Conservation (phyloP, 2,888 invertebrate species). For the Xiphydria camelus region DNA sequence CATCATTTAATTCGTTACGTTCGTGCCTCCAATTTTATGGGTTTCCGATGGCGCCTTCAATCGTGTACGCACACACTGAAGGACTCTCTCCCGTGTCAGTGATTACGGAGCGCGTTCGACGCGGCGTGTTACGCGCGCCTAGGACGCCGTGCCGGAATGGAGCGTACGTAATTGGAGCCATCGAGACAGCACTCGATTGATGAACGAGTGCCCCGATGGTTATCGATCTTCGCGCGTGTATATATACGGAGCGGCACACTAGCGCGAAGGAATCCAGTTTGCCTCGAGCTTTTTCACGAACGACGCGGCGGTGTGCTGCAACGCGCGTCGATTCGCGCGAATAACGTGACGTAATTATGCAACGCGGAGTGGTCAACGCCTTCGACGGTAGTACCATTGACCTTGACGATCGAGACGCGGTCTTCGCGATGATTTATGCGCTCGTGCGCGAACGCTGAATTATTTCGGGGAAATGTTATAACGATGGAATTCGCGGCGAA, state of each 20-base stretch:
- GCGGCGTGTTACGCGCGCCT: constrained; percentile 16
- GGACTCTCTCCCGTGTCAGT: no score
- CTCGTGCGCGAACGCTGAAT: no score
- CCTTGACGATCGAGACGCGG: constrained; percentile 32
- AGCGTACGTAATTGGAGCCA: constrained; percentile 29
- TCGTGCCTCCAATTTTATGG: no score
- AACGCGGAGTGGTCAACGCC: constrained; percentile 25
- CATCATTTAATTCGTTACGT: no score
- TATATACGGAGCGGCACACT: no score
- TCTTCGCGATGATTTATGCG: no score
- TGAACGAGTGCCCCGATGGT: constrained; percentile 21
- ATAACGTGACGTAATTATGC: constrained; percentile 41
- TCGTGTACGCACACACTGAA: no score
- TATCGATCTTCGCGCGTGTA: constrained; percentile 14
- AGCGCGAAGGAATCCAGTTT: constrained; percentile 38
- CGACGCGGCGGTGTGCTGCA: constrained; percentile 18
- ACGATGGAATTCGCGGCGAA: no score
- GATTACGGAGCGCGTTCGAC: no score
- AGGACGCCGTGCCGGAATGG: constrained; percentile 18
- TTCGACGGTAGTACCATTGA: constrained; percentile 31
- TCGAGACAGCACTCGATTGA: constrained; percentile 22
- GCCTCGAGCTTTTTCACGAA: constrained; percentile 25
- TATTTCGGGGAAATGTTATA: no score
- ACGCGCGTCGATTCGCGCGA: constrained; percentile 31
- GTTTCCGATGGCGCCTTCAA: no score